phyloP scores from a whole-genome alignment of 2,113 vertebrate genomes.

The Dipodomys merriami region DNA sequence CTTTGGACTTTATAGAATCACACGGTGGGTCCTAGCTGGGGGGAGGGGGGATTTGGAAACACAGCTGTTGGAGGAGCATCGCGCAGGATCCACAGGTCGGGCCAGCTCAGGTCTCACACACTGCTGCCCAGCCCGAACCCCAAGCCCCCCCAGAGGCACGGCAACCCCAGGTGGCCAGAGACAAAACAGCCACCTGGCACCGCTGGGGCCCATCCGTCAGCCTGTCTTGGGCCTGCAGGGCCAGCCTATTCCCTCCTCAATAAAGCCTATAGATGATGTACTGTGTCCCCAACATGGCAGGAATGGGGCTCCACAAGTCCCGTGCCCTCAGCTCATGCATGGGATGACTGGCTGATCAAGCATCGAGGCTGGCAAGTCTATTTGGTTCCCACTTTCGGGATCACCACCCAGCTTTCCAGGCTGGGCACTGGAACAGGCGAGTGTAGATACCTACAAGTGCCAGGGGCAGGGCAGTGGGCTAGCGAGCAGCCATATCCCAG shows the following conservation, averaged over 20 bases:
- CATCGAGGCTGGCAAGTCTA: no score
- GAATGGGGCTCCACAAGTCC: no score
- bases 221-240: no score
- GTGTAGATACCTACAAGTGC: background rate
- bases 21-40: no score
- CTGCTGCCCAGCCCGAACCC: background rate
- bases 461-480: accelerated
- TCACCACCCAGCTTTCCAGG: background rate
- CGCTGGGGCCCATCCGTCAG: background rate
- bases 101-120: background rate
- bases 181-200: background rate
- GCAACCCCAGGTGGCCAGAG: background rate
- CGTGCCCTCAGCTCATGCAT: background rate
- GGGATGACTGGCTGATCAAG: no score
- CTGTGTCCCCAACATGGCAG: accelerated
- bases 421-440: accelerated
- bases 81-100: no score
- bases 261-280: background rate
- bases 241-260: background rate
- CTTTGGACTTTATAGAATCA: no score
- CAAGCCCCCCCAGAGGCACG: background rate
- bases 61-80: no score
- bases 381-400: background rate
- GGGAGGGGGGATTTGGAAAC: no score
- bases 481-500: no score